A percentile compares a stretch with the other conserved stretches of the same genome.
These are phyloP conservation scores for Sylvilagus floridanus DNA, from an alignment of 2,797 vertebrate genomes.

Conservation along the genomic window DNA sequence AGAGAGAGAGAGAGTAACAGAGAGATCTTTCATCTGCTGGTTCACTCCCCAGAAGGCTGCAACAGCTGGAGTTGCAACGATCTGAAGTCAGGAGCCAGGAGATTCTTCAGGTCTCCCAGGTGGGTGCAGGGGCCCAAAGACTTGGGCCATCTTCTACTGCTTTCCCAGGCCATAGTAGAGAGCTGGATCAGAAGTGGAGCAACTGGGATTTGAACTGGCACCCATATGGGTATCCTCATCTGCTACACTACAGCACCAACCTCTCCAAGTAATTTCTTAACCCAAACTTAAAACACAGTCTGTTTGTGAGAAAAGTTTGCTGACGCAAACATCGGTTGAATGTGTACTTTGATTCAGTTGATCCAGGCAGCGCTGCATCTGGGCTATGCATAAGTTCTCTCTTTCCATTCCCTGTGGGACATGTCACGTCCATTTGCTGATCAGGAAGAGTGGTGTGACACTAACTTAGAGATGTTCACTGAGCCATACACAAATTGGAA, in stretches of 20 bases:
- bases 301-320: neutral
- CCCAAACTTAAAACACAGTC: neutral
- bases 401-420: rapidly evolving
- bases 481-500: neutral
- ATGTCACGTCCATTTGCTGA: rapidly evolving
- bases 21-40: too few relatives aligned
- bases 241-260: neutral
- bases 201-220: too few relatives aligned
- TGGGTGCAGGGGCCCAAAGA: too few relatives aligned
- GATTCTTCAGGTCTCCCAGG: too few relatives aligned
- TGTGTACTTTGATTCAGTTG: neutral
- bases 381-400: rapidly evolving
- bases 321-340: neutral
- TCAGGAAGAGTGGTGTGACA: neutral
- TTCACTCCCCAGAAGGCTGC: too few relatives aligned
- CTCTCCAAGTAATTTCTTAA: neutral
- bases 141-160: too few relatives aligned
- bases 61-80: too few relatives aligned
- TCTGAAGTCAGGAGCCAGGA: too few relatives aligned
- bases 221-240: too few relatives aligned
- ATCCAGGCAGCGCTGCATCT: neutral
- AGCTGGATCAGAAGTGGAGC: too few relatives aligned
- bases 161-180: too few relatives aligned
- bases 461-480: neutral
- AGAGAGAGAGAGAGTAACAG: too few relatives aligned